Evolutionary conservation across 2,113 vertebrate genomes (phyloP).

Genomic region (Xenopus laevis): DNA sequence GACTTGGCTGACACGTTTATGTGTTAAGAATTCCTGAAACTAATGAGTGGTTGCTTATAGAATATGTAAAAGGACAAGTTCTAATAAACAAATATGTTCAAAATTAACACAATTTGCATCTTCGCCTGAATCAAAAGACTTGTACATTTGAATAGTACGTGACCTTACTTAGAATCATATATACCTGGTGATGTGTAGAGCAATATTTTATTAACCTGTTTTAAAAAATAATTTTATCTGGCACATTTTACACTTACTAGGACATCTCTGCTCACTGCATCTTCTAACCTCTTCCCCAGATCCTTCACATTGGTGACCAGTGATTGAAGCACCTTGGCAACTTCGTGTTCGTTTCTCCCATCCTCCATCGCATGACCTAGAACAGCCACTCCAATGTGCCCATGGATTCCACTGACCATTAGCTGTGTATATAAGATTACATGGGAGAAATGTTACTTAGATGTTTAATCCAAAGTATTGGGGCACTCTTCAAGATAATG

Average conservation of each 20-base stretch:
- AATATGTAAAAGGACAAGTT: background rate
- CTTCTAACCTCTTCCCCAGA: conserved; percentile 84
- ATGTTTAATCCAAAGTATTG: too few relatives aligned
- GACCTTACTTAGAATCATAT: background rate
- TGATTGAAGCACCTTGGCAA: conserved; percentile 82
- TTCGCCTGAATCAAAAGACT: background rate
- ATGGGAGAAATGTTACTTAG: background rate
- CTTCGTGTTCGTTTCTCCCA: conserved; percentile 87
- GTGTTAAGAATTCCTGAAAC: background rate
- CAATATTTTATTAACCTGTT: background rate
- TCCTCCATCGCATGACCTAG: conserved; percentile 93
- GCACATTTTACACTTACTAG: conserved; percentile 70
- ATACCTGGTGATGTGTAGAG: background rate
- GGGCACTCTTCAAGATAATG: too few relatives aligned
- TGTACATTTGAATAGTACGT: background rate
- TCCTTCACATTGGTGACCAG: conserved; percentile 91
- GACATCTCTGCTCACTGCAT: conserved; percentile 94
- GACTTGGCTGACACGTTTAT: background rate
- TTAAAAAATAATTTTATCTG: background rate
- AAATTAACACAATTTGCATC: background rate
- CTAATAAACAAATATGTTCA: background rate
- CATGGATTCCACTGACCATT: conserved; percentile 98
- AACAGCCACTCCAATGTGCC: conserved; percentile 96
- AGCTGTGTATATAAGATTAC: conserved; percentile 66
- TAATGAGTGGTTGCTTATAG: background rate